Evolutionary conservation across 2,113 vertebrate species (phyloP).

Genomic region (Numenius arquata): DNA sequence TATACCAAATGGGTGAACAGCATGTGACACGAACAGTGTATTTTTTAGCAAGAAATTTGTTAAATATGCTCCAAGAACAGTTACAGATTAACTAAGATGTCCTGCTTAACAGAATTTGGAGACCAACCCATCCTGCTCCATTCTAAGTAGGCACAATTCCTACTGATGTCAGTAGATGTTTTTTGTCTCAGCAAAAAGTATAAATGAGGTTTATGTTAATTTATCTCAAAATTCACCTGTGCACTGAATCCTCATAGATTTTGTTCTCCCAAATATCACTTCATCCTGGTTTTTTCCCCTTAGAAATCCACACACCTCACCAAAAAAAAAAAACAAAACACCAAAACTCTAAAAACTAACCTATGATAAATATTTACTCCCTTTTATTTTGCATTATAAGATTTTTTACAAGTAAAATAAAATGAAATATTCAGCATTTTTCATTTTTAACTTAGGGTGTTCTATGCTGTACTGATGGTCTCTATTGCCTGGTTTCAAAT

Average conservation of each 20-base stretch:
- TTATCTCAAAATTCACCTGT: conserved; percentile 1
- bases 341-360: conserved; percentile 17
- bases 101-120: conserved; percentile 6
- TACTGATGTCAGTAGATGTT: not conserved
- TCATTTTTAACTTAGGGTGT: conserved; percentile 3
- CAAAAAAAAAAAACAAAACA: conserved; percentile 26
- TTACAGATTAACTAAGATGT: conserved; percentile 33
- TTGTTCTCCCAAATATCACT: conserved; percentile 14
- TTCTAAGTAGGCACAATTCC: not conserved
- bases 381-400: conserved; percentile 55
- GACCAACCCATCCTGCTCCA: not conserved
- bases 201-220: not conserved
- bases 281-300: not conserved
- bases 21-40: not conserved
- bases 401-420: conserved; percentile 50
- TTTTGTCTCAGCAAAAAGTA: not conserved
- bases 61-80: conserved; percentile 4
- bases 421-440: conserved; percentile 31
- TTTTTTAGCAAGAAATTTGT: conserved; percentile 23
- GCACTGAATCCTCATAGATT: not conserved
- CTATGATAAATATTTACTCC: conserved; percentile 39
- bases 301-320: conserved; percentile 35
- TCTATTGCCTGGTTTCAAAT: conserved; percentile 32
- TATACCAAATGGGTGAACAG: conserved; percentile 58
- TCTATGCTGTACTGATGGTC: conserved; percentile 13